Conservation (phyloP, 2,113 vertebrate genomes). For the Narcine bancroftii region DNA sequence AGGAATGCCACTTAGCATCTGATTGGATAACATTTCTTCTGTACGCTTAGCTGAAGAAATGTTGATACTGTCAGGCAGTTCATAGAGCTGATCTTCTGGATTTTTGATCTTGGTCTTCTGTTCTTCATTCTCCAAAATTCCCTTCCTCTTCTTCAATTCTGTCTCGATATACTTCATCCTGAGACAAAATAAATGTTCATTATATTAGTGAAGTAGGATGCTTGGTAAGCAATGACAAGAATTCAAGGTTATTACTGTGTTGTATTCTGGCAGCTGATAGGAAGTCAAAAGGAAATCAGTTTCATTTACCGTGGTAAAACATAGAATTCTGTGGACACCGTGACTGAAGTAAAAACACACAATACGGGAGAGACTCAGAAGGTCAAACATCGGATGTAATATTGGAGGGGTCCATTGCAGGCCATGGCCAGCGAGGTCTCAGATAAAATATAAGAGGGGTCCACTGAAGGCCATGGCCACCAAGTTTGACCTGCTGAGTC, state of each 20-base stretch:
- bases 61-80: constrained; percentile 85
- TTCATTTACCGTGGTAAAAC: not conserved
- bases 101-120: constrained; percentile 86
- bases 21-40: constrained; percentile 96
- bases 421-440: no score
- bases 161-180: constrained; percentile 99
- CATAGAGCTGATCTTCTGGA: constrained; percentile 85
- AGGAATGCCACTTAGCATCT: constrained; percentile 95
- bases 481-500: no score
- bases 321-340: no score
- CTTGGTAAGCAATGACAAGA: no score
- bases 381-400: no score
- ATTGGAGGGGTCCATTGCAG: no score
- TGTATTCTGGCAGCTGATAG: not conserved
- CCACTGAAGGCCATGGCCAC: no score
- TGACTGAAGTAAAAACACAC: no score
- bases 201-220: not conserved
- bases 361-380: no score
- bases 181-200: constrained; percentile 10
- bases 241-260: not conserved
- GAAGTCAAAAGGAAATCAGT: not conserved
- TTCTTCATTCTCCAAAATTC: constrained; percentile 81
- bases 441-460: no score
- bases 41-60: constrained; percentile 95
- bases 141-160: constrained; percentile 91